Conservation (phyloP, 2,888 invertebrate genomes). For the Eilema caniola region DNA sequence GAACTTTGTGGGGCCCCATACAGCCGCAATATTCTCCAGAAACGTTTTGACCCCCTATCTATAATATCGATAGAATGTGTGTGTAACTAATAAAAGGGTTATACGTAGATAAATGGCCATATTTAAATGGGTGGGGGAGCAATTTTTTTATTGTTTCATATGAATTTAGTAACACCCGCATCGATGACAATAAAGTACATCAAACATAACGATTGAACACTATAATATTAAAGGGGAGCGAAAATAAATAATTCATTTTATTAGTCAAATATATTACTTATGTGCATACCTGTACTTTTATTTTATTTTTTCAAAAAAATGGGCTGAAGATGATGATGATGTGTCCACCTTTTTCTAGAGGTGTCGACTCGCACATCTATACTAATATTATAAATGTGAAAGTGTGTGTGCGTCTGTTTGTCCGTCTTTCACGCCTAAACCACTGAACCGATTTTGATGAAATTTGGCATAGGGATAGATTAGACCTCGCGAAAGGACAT, state of each 20-base stretch:
- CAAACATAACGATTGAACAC: slow-evolving; percentile 9
- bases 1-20: not conserved
- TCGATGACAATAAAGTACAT: slow-evolving; percentile 16
- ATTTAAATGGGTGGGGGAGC: not conserved
- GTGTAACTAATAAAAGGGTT: not conserved
- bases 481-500: too few relatives aligned
- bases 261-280: too few relatives aligned
- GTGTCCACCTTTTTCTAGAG: too few relatives aligned
- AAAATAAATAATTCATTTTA: not conserved
- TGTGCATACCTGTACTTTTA: too few relatives aligned
- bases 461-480: too few relatives aligned
- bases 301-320: too few relatives aligned
- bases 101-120: not conserved
- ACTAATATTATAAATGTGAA: too few relatives aligned
- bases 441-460: too few relatives aligned
- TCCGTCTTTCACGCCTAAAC: too few relatives aligned
- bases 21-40: not conserved
- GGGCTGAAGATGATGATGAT: too few relatives aligned
- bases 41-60: not conserved
- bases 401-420: too few relatives aligned
- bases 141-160: slow-evolving; percentile 24
- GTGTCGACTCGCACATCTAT: too few relatives aligned
- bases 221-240: slow-evolving; percentile 11
- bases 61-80: not conserved
- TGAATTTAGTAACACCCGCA: slow-evolving; percentile 37